These are phyloP conservation scores for Drosophila histrio DNA, from an alignment of 2,888 invertebrate genomes.

Conservation along the genomic window DNA sequence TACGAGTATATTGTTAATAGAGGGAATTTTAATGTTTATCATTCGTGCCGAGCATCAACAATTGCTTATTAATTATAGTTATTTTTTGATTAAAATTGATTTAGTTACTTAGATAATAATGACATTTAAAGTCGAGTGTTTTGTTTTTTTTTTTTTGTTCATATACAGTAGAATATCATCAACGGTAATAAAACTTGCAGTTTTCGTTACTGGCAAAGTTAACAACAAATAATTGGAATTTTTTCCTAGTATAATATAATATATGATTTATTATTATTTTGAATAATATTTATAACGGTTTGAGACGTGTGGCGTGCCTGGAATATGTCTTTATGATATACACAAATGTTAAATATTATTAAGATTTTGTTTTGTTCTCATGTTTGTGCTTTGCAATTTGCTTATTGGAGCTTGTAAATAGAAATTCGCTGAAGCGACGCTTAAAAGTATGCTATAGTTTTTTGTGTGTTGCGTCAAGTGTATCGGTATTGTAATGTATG, in stretches of 20 bases:
- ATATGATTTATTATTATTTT: conserved; percentile 41
- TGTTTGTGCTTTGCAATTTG: conserved; percentile 34
- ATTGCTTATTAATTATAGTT: conserved; percentile 59
- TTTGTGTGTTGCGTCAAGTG: conserved; percentile 31
- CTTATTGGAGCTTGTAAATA: conserved; percentile 66
- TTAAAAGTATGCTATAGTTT: conserved; percentile 44
- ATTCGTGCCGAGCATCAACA: conserved; percentile 72
- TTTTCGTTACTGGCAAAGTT: conserved; percentile 50
- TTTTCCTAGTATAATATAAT: conserved; percentile 25
- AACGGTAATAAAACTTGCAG: conserved; percentile 80
- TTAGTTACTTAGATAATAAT: conserved; percentile 20
- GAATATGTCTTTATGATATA: conserved; percentile 69
- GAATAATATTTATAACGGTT: conserved; percentile 55
- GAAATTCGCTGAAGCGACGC: conserved; percentile 64
- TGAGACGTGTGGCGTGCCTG: conserved; percentile 55
- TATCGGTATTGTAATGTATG: conserved; percentile 11
- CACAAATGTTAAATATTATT: conserved; percentile 65
- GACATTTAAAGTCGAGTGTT: conserved; percentile 41
- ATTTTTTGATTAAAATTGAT: conserved; percentile 59
- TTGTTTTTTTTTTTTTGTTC: conserved; percentile 22
- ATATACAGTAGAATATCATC: conserved; percentile 73
- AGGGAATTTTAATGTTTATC: conserved; percentile 42
- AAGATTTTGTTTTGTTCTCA: conserved; percentile 11
- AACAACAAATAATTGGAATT: conserved; percentile 56
- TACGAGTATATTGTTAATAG: conserved; percentile 5